A percentile compares a stretch with the other conserved stretches of the same genome.
Evolutionary conservation across 2,797 vertebrate genomes (phyloP).

Genomic region (Pterois miles): DNA sequence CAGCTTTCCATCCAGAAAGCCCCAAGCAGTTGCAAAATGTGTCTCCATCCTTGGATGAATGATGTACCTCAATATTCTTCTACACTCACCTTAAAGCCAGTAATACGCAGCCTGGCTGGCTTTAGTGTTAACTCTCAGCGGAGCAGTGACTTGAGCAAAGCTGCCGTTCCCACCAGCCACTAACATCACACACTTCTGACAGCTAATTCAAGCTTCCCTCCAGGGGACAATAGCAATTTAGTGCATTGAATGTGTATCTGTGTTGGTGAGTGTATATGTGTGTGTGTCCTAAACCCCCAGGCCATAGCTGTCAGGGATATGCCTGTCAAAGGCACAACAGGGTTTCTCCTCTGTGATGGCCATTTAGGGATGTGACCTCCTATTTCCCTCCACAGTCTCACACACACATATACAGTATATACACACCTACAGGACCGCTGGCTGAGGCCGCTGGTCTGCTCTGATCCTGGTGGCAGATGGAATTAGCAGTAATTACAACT

Average conservation of each 20-base stretch:
- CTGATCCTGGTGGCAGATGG: conserved; percentile 79
- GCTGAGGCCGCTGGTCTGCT: conserved; percentile 44
- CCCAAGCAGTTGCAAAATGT: conserved; percentile 54
- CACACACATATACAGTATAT: background rate
- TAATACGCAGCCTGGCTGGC: background rate
- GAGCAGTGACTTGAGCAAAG: conserved; percentile 36
- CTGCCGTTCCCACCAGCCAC: conserved; percentile 16
- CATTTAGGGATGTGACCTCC: conserved; percentile 64
- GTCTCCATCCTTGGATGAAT: conserved; percentile 39
- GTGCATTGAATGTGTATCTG: conserved; percentile 12
- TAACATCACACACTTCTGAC: conserved; percentile 55
- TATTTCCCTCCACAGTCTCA: conserved; percentile 23
- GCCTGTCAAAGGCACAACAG: conserved; percentile 52
- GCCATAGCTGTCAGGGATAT: conserved; percentile 63
- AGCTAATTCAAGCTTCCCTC: conserved; percentile 44
- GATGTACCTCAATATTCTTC: conserved; percentile 25
- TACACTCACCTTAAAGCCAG: conserved; percentile 21
- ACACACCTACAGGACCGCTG: conserved; percentile 1
- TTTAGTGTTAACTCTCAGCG: conserved; percentile 21
- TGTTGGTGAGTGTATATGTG: background rate
- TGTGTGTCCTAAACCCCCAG: conserved; percentile 49
- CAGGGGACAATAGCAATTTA: conserved; percentile 33
- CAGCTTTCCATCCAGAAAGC: conserved; percentile 53
- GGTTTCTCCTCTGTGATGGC: conserved; percentile 53
- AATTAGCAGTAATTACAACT: conserved; percentile 81